Evolutionary conservation across 2,888 invertebrate species (phyloP).

Genomic region (Xestia sexstrigata): DNA sequence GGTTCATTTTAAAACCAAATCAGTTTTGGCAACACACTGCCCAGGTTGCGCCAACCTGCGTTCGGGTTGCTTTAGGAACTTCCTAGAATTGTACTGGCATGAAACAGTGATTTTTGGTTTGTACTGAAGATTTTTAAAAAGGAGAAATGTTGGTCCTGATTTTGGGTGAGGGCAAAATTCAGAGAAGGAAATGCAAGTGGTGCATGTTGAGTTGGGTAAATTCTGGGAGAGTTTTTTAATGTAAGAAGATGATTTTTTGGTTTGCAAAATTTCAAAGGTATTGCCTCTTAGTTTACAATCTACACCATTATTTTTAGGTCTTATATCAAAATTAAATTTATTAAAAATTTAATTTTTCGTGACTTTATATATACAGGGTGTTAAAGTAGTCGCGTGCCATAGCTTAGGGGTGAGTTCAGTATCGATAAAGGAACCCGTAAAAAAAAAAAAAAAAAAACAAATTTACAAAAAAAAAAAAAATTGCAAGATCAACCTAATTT

Average conservation of each 20-base stretch:
- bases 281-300: neutral
- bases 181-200: neutral
- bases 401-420: no score
- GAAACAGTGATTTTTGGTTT: slow-evolving; percentile 26
- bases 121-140: neutral
- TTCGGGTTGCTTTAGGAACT: slow-evolving; percentile 44
- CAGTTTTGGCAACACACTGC: slow-evolving; percentile 65
- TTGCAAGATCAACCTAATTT: no score
- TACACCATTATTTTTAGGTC: no score
- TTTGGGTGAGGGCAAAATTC: neutral
- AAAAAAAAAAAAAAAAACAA: no score
- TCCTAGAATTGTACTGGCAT: slow-evolving; percentile 27
- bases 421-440: no score
- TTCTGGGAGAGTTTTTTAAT: no score
- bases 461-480: no score
- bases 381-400: no score
- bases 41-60: slow-evolving; percentile 46
- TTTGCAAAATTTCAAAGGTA: neutral
- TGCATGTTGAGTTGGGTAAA: neutral
- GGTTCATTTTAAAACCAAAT: slow-evolving; percentile 70
- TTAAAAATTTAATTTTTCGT: no score
- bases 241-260: neutral
- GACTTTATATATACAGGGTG: no score
- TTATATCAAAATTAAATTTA: no score
- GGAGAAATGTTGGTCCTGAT: slow-evolving; percentile 1